phyloP scores from a whole-genome alignment of 2,797 vertebrate genomes.

The Rhinella marina region DNA sequence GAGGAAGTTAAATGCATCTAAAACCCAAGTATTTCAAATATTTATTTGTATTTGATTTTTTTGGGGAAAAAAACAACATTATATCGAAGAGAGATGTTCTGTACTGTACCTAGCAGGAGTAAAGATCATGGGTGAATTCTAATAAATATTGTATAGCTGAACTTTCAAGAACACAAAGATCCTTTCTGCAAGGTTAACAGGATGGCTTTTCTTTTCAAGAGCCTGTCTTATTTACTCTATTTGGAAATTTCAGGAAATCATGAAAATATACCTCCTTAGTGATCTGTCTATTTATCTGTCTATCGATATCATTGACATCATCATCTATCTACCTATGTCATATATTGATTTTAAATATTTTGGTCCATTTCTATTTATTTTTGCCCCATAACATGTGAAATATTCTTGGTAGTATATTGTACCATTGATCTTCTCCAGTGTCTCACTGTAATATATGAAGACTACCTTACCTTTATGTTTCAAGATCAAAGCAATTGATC shows the following conservation, averaged over 20 bases:
- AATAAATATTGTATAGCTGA: slow-evolving; percentile 56
- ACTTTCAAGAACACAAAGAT: slow-evolving; percentile 49
- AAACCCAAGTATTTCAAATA: neutral
- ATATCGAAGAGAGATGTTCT: slow-evolving; percentile 7
- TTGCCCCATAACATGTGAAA: neutral
- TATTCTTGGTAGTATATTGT: neutral
- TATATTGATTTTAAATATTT: neutral
- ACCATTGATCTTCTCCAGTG: slow-evolving; percentile 12
- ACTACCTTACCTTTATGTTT: slow-evolving; percentile 41
- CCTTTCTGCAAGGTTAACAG: slow-evolving; percentile 41
- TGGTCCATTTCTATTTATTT: neutral
- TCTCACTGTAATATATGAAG: slow-evolving; percentile 47
- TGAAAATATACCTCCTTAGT: neutral
- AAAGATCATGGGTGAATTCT: slow-evolving; percentile 34
- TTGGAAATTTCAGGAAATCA: neutral
- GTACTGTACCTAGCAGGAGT: slow-evolving; percentile 28
- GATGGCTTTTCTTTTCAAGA: slow-evolving; percentile 31
- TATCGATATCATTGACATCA: neutral
- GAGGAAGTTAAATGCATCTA: neutral
- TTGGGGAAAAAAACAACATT: neutral
- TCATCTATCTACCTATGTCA: neutral
- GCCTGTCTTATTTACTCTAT: slow-evolving; percentile 15
- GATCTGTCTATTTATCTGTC: slow-evolving; percentile 1
- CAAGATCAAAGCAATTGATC: slow-evolving; percentile 60
- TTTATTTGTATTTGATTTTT: neutral